Evolutionary conservation across 2,888 invertebrate species (phyloP), one percentile per base, ranked within the genome.

Genomic region (Lamproptera curius): DNA sequence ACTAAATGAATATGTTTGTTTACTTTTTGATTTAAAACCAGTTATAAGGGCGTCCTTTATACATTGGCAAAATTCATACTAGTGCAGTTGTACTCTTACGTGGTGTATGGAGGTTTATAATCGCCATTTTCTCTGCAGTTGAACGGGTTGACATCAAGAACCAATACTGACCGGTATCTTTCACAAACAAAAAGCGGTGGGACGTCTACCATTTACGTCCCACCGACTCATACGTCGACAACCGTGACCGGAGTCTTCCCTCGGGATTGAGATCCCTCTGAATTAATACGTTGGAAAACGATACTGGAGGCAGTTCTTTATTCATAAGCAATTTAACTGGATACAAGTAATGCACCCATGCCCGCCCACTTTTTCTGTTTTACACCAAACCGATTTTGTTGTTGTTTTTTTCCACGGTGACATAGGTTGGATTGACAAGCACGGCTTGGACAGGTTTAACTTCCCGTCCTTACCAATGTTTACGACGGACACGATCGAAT

Each of bases 341-440:
- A 31, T n/a, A 11, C 13, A 11, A 11, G n/a, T 31, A n/a, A n/a
- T n/a, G n/a, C n/a, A n/a, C 13, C 31, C 11, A 31, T n/a, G 31
- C 11, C 0, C 46, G 45, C 26, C 5, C 3, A 14, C 2, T 44
- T 47, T 54, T 61, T 44, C 8, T 51, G 5, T 35, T 54, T 65
- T 64, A 53, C 0, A 50, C 63, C 62, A 55, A 5, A 39, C n/a
- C 26, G 11, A 23, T 52, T 51, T 52, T 70, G 60, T 63, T 60
- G 59, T 52, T 60, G 67, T 67, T 3, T 20, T 77, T 79, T 77
- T 76, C 75, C 66, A 67, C 60, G 57, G 57, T 62, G 67, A 67
- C 71, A 70, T 59, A 60, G 57, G 72, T 75, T 71, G 57, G 73
- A 76, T 71, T 78, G 79, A 79, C 80, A n/a, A n/a, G 9, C n/a